Conservation (phyloP, 2,797 vertebrate species). For the Sphenodon punctatus region DNA sequence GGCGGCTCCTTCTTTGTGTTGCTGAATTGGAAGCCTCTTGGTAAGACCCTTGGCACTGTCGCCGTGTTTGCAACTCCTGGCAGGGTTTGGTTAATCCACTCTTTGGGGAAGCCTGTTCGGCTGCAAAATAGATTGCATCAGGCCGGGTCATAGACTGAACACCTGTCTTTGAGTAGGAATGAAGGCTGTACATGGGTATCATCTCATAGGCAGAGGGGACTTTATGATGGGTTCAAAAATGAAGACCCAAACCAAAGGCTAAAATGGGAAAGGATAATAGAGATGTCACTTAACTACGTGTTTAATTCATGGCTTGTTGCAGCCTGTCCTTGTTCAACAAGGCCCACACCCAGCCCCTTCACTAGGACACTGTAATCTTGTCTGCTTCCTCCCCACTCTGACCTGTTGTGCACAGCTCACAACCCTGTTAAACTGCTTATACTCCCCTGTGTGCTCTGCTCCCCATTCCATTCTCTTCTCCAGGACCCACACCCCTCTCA, state of each 20-base stretch:
- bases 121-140: not conserved
- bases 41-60: not conserved
- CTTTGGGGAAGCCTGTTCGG: not conserved
- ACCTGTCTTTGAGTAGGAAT: not conserved
- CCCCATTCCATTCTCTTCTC: not conserved
- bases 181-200: not conserved
- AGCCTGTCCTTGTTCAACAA: not conserved
- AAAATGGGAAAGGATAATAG: slow-evolving; percentile 14
- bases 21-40: not conserved
- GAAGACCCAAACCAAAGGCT: not conserved
- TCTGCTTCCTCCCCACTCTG: not conserved
- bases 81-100: not conserved
- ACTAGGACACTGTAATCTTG: not conserved
- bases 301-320: slow-evolving; percentile 41
- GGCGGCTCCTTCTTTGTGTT: no score
- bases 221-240: not conserved
- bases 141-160: not conserved
- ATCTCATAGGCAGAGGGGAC: not conserved
- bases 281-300: slow-evolving; percentile 36
- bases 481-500: not conserved
- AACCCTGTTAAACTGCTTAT: slow-evolving; percentile 7
- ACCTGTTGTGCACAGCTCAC: slow-evolving; percentile 27
- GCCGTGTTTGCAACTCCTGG: no score
- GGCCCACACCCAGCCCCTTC: not conserved
- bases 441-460: not conserved